These are phyloP conservation scores for Dicerorhinus sumatrensis DNA, from an alignment of 2,113 vertebrate genomes.

Conservation along the genomic window DNA sequence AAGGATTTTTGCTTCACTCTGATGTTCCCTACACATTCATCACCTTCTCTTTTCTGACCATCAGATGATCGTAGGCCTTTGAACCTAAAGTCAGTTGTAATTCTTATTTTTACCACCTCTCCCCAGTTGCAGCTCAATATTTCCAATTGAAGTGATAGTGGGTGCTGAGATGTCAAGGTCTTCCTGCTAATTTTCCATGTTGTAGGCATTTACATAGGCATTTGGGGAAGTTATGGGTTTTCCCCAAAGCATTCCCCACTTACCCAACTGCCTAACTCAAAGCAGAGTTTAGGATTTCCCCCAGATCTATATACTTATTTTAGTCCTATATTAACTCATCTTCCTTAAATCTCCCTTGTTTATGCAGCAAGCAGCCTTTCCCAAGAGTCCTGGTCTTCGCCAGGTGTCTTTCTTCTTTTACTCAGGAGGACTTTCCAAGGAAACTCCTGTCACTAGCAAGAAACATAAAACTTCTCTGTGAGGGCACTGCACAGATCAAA, in stretches of 20 bases:
- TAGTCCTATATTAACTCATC: constrained; percentile 47
- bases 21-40: neutral
- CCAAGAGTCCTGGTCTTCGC: neutral
- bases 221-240: constrained; percentile 79
- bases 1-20: neutral
- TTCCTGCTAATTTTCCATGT: constrained; percentile 71
- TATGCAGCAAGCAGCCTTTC: neutral
- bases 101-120: neutral
- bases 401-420: constrained; percentile 21
- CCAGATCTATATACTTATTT: constrained; percentile 69
- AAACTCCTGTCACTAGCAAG: neutral
- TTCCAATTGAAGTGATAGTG: neutral
- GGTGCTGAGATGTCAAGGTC: neutral
- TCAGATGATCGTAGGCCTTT: neutral
- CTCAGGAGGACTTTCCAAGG: constrained; percentile 53
- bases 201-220: constrained; percentile 75
- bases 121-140: neutral
- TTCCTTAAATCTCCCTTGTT: constrained; percentile 41
- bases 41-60: neutral
- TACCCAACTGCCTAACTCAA: neutral
- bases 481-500: neutral
- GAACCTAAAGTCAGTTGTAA: neutral
- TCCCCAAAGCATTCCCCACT: constrained; percentile 75
- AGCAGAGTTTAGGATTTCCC: constrained; percentile 69
- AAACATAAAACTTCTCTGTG: neutral